Conservation (phyloP, 2,888 invertebrate genomes). For the Germaria angustata region DNA sequence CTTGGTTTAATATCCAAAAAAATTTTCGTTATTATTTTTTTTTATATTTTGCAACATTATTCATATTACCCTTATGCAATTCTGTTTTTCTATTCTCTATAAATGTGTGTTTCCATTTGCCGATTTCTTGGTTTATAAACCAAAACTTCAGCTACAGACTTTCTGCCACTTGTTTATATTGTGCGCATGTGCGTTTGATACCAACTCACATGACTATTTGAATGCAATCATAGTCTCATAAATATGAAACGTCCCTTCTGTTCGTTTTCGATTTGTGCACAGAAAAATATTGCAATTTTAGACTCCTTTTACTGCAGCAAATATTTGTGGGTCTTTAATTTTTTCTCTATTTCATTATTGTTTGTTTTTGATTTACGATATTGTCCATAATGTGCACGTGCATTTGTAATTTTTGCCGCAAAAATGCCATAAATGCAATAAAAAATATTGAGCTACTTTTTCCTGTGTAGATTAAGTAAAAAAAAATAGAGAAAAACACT, state of each 20-base stretch:
- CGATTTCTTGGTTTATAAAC: background rate
- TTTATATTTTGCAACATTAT: too few relatives aligned
- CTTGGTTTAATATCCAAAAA: too few relatives aligned
- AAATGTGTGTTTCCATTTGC: background rate
- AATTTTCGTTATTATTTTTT: too few relatives aligned
- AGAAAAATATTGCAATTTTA: background rate
- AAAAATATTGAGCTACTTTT: constrained; percentile 30
- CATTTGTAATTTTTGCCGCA: constrained; percentile 40
- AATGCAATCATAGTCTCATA: constrained; percentile 59
- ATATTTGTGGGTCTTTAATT: background rate
- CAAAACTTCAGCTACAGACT: background rate
- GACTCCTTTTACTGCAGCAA: background rate
- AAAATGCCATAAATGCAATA: constrained; percentile 3
- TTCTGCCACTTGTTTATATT: background rate
- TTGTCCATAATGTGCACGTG: constrained; percentile 57
- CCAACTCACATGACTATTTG: constrained; percentile 24
- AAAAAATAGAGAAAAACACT: constrained; percentile 9
- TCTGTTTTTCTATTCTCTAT: too few relatives aligned
- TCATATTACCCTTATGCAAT: too few relatives aligned
- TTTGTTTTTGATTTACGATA: constrained; percentile 64
- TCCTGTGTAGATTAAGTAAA: background rate
- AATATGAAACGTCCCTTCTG: constrained; percentile 62
- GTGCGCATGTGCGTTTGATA: background rate
- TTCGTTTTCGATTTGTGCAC: constrained; percentile 10
- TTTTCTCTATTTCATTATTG: constrained; percentile 13